phyloP scores from a whole-genome alignment of 92 coral and sea anemone genomes.

The Bergia puertoricense region DNA sequence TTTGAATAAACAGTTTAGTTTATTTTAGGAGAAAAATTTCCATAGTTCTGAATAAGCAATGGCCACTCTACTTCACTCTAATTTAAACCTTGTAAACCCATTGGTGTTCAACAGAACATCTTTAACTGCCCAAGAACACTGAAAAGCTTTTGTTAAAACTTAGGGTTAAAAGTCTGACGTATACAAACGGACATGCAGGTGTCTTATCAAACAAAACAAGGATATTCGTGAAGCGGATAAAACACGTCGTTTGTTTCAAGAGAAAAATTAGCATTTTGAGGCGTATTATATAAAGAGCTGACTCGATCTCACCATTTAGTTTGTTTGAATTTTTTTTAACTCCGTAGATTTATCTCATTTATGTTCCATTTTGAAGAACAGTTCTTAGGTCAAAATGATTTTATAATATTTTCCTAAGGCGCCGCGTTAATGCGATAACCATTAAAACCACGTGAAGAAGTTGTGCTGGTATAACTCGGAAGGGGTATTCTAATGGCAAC shows the following conservation, averaged over 20 bases:
- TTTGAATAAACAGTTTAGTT: background rate
- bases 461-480: background rate
- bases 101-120: background rate
- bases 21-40: background rate
- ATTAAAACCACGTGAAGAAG: background rate
- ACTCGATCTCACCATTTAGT: background rate
- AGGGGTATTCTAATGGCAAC: background rate
- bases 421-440: background rate
- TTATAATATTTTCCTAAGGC: background rate
- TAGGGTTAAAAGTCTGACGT: background rate
- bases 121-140: background rate
- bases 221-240: background rate
- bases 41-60: background rate
- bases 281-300: background rate
- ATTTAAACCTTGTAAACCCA: background rate
- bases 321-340: background rate
- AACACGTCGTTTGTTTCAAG: slow-evolving; percentile 1
- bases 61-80: background rate
- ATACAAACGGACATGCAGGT: slow-evolving; percentile 10
- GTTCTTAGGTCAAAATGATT: background rate
- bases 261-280: slow-evolving; percentile 16
- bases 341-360: background rate
- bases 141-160: background rate
- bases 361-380: background rate
- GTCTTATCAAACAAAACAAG: background rate